Base-by-base conservation (phyloP, 2,888 invertebrate species). In the Lypha dubia region DNA sequence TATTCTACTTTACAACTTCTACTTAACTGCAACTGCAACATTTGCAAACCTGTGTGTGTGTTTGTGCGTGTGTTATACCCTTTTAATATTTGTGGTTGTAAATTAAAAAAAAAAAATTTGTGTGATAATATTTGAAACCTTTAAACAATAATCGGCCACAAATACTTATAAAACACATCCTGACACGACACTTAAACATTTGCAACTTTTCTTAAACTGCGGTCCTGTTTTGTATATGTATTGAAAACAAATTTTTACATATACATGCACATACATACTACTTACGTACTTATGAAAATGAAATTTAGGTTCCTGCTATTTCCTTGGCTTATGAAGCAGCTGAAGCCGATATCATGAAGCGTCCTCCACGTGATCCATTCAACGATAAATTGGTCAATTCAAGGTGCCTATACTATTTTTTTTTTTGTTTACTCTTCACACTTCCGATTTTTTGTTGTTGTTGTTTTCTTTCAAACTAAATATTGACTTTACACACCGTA, bases 341-440 rank as follows among this genome's bases (percentile, higher is more conserved):
- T 88, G 96, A 96, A 93, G 94, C 95, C 90, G 96, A 97, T 94
- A 97, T 97, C 93, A 96, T 96, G 96, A 96, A 96, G 94, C 94
- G 96, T 91, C 95, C 95, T 90, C 96, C 96, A 91, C 94, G 96
- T 93, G 95, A 96, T 93, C 96, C 96, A 88, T 94, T 94, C 93
- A 95, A 94, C 92, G 97, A 97, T 94, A 96, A 96, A 94, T 95
- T 97, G 93, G 97, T 97, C 93, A 97, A 97, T 88, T 92, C 92
- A 91, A 92, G 92, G 92, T 92, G 92, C 92, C 82, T 85, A 86
- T 86, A 79, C 41, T 80, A 73, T 74, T 84, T 75, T 65, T 68
- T 76, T 13, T 70, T 71, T 65, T 65, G n/a, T n/a, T n/a, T n/a
- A n/a, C n/a, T n/a, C n/a, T n/a, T 44, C 65, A 67, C 46, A 41